Conservation (phyloP, 2,888 invertebrate genomes). For the Agrotis exclamationis region DNA sequence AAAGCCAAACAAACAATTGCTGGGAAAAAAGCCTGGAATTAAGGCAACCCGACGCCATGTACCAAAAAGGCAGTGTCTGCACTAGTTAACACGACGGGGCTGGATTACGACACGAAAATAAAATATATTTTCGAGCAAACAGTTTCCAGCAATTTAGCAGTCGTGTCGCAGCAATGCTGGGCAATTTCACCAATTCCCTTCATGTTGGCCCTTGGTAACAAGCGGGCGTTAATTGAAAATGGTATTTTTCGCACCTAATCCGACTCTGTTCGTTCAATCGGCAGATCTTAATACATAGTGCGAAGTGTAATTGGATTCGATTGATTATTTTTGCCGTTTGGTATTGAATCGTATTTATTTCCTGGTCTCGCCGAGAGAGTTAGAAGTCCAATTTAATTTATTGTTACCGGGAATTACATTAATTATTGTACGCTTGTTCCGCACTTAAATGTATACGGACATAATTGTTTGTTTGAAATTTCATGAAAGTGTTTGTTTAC, state of each 20-base stretch:
- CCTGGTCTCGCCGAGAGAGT: conserved; percentile 3
- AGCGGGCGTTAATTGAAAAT: conserved; percentile 88
- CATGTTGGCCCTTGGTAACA: conserved; percentile 79
- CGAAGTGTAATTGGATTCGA: conserved; percentile 50
- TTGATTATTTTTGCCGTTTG: conserved; percentile 41
- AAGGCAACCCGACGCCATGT: conserved; percentile 72
- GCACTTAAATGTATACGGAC: conserved; percentile 2
- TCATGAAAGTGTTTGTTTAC: conserved; percentile 12
- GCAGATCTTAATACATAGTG: conserved; percentile 59
- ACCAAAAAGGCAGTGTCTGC: conserved; percentile 78
- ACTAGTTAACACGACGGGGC: conserved; percentile 75
- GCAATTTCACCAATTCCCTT: conserved; percentile 75
- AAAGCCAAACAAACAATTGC: conserved; percentile 60
- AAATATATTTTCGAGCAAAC: conserved; percentile 75
- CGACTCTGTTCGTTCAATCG: conserved; percentile 71
- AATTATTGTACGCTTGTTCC: conserved; percentile 9
- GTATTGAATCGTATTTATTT: conserved; percentile 15
- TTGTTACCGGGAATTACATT: conserved; percentile 10
- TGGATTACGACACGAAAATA: conserved; percentile 80
- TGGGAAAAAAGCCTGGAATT: conserved; percentile 72
- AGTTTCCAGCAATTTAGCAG: conserved; percentile 79
- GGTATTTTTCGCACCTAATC: conserved; percentile 84
- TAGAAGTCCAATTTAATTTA: conserved; percentile 17
- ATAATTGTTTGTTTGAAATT: conserved; percentile 1
- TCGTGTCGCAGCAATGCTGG: conserved; percentile 76